Evolutionary conservation across 2,113 vertebrate species (phyloP), one percentile per base, ranked within the genome.

Genomic region (Odobenus rosmarus): DNA sequence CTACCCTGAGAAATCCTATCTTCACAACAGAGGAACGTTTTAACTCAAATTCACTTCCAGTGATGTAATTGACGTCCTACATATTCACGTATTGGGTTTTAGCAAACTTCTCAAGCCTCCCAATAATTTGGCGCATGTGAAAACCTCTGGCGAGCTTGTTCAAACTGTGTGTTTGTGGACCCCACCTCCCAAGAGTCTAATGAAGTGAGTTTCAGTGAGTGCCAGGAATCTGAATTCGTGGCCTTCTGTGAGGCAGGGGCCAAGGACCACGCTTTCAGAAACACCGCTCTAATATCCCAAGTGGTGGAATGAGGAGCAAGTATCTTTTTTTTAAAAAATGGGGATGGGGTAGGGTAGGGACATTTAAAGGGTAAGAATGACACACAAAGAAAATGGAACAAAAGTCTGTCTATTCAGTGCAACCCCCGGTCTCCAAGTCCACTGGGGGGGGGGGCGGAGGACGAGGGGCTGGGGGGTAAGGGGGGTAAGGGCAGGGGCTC

Each of bases 11-110:
- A 95, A 90, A 57, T 46, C 6, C 71, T 88, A 42, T 81, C 92
- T 92, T 80, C 81, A 92, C 26, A 64, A 16, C 28, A 72, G 72
- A 95, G 51, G 74, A 92, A 57, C 31, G 77, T 93, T 82, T 72
- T 28, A 93, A 92, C 21, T 90, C 64, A 86, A 62, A 69, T 62
- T 94, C 26, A 42, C 16, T 49, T 89, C 57, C 36, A 24, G 12
- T 3, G 1, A 28, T 64, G 39, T 13, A 76, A 64, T 15, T 31
- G 74, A 62, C 55, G 59, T 49, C n/a, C 36, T 8, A 0, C 2
- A 0, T 36, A 94, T 46, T 79, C 31, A 14, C 0, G 4, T 62
- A 28, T 36, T 33, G 1, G 31, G 21, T 89, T 57, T 94, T 36
- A 87, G 79, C 13, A 83, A 55, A 57, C 2, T 62, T 83, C 74